phyloP scores from a whole-genome alignment of 2,888 invertebrate genomes.

The Furcula furcula region DNA sequence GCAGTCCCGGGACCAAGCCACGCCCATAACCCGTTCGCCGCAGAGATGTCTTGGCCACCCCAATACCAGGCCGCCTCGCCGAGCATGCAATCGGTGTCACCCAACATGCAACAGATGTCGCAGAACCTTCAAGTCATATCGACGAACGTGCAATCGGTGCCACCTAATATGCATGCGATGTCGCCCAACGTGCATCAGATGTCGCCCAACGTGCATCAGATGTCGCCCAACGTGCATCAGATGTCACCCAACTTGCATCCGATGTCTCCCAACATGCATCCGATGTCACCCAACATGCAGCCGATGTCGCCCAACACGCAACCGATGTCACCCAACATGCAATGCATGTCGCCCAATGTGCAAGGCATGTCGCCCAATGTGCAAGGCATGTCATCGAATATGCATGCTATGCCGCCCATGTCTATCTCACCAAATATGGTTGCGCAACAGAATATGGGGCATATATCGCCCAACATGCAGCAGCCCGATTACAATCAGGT shows the following conservation, averaged over 20 bases:
- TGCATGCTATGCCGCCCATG: constrained; percentile 4
- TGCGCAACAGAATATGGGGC: constrained; percentile 17
- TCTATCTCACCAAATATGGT: constrained; percentile 18
- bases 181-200: constrained; percentile 16
- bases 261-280: constrained; percentile 5
- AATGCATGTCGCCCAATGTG: constrained; percentile 20
- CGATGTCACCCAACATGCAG: constrained; percentile 14
- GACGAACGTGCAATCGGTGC: constrained; percentile 10
- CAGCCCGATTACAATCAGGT: constrained; percentile 9
- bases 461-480: constrained; percentile 24
- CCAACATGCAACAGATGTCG: constrained; percentile 7
- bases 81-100: constrained; percentile 9
- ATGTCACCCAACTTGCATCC: constrained; percentile 14
- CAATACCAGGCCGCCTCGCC: background rate
- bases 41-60: constrained; percentile 17
- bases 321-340: constrained; percentile 10
- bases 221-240: constrained; percentile 13
- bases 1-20: constrained; percentile 23
- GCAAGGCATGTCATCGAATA: constrained; percentile 12
- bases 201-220: constrained; percentile 8
- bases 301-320: constrained; percentile 23
- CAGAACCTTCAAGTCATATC: constrained; percentile 15
- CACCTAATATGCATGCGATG: constrained; percentile 10
- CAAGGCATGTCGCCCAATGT: background rate
- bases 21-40: constrained; percentile 19